A percentile compares a stretch with the other conserved stretches of the same genome.
Evolutionary conservation across 2,113 vertebrate genomes (phyloP).

Genomic region (Pollimyrus isidori): DNA sequence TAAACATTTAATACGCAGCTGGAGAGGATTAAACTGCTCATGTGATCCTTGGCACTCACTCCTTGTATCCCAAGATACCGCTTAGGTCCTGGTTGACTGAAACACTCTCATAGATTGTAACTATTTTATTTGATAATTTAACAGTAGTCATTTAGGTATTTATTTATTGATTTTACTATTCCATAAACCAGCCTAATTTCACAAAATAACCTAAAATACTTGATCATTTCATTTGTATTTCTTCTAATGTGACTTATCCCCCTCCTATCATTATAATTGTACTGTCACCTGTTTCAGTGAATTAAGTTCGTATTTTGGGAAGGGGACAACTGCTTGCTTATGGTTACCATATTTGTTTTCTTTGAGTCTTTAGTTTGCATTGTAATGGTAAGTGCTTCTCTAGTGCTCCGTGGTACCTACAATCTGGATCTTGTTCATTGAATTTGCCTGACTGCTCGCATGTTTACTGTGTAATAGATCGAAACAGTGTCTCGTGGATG

Average conservation of each 20-base stretch:
- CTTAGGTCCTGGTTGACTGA: background rate
- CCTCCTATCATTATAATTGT: background rate
- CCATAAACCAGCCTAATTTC: background rate
- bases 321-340: background rate
- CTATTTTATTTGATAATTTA: background rate
- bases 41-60: slow-evolving; percentile 17
- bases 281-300: background rate
- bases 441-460: slow-evolving; percentile 42
- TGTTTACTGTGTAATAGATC: slow-evolving; percentile 49
- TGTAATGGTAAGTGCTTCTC: background rate
- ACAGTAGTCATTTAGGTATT: background rate
- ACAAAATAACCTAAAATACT: background rate
- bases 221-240: background rate
- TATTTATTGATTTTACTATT: background rate
- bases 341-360: slow-evolving; percentile 9
- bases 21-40: slow-evolving; percentile 27
- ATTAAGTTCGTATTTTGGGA: background rate
- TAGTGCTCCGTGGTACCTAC: background rate
- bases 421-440: slow-evolving; percentile 39
- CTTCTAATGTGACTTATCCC: background rate
- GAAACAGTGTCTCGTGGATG: slow-evolving; percentile 47
- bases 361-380: background rate
- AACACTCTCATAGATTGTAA: background rate
- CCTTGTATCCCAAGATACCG: background rate
- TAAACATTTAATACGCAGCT: background rate